Evolutionary conservation across 2,113 vertebrate species (phyloP).

Genomic region (Hoplias malabaricus): DNA sequence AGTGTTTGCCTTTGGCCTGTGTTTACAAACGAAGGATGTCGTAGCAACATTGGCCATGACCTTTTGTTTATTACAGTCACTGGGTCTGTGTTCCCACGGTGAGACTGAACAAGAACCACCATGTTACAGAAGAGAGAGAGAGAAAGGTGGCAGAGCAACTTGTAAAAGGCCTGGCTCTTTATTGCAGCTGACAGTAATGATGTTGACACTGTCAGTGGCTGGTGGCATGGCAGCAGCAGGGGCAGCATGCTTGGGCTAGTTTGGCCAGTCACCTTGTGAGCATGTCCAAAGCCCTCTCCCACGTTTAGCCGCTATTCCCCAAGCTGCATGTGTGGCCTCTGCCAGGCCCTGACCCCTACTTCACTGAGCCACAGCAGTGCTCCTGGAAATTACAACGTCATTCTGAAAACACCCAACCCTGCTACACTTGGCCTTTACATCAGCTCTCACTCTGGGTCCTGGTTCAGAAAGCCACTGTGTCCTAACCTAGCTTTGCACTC

Average conservation of each 20-base stretch:
- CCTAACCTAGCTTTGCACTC: conserved; percentile 46
- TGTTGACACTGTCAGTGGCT: conserved; percentile 57
- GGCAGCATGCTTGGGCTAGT: conserved; percentile 48
- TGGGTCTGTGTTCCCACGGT: conserved; percentile 45
- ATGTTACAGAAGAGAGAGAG: conserved; percentile 7
- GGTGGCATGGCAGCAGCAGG: conserved; percentile 43
- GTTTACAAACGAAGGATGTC: conserved; percentile 65
- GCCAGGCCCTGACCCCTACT: conserved; percentile 40
- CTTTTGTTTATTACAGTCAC: conserved; percentile 47
- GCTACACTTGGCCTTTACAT: conserved; percentile 57
- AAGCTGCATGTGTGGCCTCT: conserved; percentile 69
- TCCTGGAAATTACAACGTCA: conserved; percentile 63
- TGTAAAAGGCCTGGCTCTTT: conserved; percentile 49
- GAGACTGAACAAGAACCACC: not conserved
- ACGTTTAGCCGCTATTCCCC: conserved; percentile 69
- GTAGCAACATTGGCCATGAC: conserved; percentile 50
- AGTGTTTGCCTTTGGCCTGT: conserved; percentile 57
- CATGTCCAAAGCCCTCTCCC: conserved; percentile 66
- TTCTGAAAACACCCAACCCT: conserved; percentile 65
- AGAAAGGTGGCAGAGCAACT: conserved; percentile 26
- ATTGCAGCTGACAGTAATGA: conserved; percentile 59
- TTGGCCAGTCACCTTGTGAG: conserved; percentile 64
- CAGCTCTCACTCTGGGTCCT: conserved; percentile 38
- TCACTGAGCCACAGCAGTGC: conserved; percentile 61
- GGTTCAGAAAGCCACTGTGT: not conserved